These are phyloP conservation scores for Cephus rjabovi DNA, from an alignment of 2,888 invertebrate species.

Conservation along the genomic window DNA sequence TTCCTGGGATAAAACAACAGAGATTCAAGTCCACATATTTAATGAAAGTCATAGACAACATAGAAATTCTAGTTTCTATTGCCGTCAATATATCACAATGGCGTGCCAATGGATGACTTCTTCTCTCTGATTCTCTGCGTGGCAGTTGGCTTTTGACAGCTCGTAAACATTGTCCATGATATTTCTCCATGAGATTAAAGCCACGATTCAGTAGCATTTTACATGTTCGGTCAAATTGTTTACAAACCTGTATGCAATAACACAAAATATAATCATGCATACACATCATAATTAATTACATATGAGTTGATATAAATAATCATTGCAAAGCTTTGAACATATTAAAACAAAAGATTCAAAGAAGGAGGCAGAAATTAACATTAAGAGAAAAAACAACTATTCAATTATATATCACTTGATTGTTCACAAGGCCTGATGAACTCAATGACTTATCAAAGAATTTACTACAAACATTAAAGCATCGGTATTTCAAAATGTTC, in stretches of 20 bases:
- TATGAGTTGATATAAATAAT: not conserved
- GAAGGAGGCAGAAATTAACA: not conserved
- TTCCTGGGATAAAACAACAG: slow-evolving; percentile 94
- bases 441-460: not conserved
- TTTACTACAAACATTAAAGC: not conserved
- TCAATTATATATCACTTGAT: not conserved
- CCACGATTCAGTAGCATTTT: slow-evolving; percentile 84
- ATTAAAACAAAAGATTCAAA: not conserved
- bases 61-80: slow-evolving; percentile 90
- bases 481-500: not conserved
- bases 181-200: slow-evolving; percentile 82
- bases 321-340: not conserved
- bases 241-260: slow-evolving; percentile 76
- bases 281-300: not conserved
- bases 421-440: not conserved
- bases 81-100: slow-evolving; percentile 91
- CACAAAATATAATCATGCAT: not conserved
- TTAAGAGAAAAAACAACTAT: not conserved
- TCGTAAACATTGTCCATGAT: slow-evolving; percentile 80
- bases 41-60: slow-evolving; percentile 92
- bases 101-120: slow-evolving; percentile 85
- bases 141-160: slow-evolving; percentile 86
- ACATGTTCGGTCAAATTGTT: slow-evolving; percentile 80
- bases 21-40: slow-evolving; percentile 87
- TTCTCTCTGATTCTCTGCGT: slow-evolving; percentile 88